Evolutionary conservation across 2,888 invertebrate species (phyloP).

Genomic region (Chrysolina americana): DNA sequence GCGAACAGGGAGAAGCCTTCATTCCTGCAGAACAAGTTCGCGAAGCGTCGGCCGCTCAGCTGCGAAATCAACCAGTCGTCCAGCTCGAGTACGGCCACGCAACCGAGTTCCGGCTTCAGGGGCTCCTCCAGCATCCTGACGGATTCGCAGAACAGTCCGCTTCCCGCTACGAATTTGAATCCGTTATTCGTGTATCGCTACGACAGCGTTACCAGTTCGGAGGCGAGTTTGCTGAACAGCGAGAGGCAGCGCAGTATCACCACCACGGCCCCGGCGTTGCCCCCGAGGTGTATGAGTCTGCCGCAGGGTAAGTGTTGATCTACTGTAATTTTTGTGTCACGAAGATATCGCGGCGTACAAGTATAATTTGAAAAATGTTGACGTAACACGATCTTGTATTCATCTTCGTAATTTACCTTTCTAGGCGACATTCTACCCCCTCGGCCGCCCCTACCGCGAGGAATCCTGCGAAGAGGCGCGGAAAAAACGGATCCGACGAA

Average conservation of each 20-base stretch:
- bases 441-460: conserved; percentile 80
- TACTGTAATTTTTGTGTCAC: neutral
- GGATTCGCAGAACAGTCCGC: conserved; percentile 81
- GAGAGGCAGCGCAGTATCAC: conserved; percentile 70
- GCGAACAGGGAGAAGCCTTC: conserved; percentile 72
- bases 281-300: conserved; percentile 80
- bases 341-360: too few relatives aligned
- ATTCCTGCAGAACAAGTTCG: conserved; percentile 73
- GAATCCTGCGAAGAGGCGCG: conserved; percentile 73
- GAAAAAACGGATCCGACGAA: conserved; percentile 49
- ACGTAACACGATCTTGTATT: too few relatives aligned
- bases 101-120: conserved; percentile 88
- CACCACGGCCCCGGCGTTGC: conserved; percentile 72
- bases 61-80: conserved; percentile 77
- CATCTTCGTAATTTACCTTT: neutral
- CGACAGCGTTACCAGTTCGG: conserved; percentile 82
- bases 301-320: conserved; percentile 71
- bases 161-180: conserved; percentile 75
- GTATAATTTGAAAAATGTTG: too few relatives aligned
- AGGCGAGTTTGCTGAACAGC: conserved; percentile 77
- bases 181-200: conserved; percentile 88
- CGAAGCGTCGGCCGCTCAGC: conserved; percentile 74
- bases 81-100: conserved; percentile 81
- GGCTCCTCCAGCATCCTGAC: conserved; percentile 89
- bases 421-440: conserved; percentile 64